phyloP scores from a whole-genome alignment of 1,140 invertebrate genomes.

The Drosophila pandora region DNA sequence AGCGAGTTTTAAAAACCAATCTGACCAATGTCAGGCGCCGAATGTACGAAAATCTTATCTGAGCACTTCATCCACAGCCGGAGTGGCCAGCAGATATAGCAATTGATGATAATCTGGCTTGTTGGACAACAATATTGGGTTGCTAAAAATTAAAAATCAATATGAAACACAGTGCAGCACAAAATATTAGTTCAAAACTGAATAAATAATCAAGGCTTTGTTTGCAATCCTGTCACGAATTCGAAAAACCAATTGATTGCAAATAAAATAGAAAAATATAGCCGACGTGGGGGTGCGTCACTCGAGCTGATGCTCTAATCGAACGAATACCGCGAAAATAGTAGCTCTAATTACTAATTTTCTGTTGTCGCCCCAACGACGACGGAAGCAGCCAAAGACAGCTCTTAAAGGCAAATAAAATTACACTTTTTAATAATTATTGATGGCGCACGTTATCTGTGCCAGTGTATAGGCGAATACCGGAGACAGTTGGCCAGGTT shows the following conservation, averaged over 20 bases:
- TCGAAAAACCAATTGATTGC: conserved; percentile 5
- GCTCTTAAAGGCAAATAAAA: conserved; percentile 61
- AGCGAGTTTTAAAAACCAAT: neutral
- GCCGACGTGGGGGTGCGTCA: conserved; percentile 32
- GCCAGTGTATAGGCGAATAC: neutral
- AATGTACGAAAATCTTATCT: conserved; percentile 48
- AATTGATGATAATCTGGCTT: conserved; percentile 42
- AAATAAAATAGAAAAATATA: conserved; percentile 26
- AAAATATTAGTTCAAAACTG: neutral
- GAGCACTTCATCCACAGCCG: conserved; percentile 26
- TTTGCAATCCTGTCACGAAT: conserved; percentile 39
- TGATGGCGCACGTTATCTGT: conserved; percentile 64
- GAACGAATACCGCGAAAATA: conserved; percentile 35
- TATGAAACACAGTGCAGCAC: neutral
- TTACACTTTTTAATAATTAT: conserved; percentile 62
- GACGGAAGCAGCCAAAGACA: conserved; percentile 12
- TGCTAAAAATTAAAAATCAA: conserved; percentile 12
- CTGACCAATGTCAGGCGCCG: conserved; percentile 31
- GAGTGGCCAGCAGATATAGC: conserved; percentile 33
- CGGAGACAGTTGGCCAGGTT: conserved; percentile 52
- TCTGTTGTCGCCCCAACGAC: conserved; percentile 24
- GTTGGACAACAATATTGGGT: conserved; percentile 41
- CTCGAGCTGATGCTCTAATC: conserved; percentile 46
- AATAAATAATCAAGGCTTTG: conserved; percentile 10
- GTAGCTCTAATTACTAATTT: conserved; percentile 67